Percentiles rank a stretch among this genome's conserved stretches.
phyloP scores from a whole-genome alignment of 2,113 vertebrate genomes.

The Condylura cristata region DNA sequence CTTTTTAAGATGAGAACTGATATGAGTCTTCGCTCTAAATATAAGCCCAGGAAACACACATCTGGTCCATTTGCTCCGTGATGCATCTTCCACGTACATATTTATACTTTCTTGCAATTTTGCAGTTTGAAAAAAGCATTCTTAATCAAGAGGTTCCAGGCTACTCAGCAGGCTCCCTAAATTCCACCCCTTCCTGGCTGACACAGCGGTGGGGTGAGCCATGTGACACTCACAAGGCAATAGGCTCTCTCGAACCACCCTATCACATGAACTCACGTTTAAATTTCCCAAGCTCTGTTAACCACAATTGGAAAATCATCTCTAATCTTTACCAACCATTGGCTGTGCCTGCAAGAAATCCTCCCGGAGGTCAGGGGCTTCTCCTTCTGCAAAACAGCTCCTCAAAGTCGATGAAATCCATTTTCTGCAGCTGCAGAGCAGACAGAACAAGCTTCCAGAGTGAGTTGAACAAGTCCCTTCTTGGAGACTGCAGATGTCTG shows the following conservation, averaged over 20 bases:
- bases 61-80: not conserved
- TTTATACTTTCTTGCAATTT: not conserved
- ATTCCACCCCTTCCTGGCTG: not conserved
- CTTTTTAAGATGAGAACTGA: not conserved
- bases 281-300: not conserved
- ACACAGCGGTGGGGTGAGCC: rapidly evolving
- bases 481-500: not conserved
- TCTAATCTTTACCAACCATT: not conserved
- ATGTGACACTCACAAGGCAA: not conserved
- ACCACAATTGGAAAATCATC: not conserved
- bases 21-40: not conserved
- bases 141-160: not conserved
- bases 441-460: not conserved
- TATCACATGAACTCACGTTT: not conserved
- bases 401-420: too few relatives aligned
- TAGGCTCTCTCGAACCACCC: not conserved
- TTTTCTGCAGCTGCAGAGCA: not conserved
- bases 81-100: not conserved
- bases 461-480: not conserved
- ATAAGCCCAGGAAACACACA: not conserved
- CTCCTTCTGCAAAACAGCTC: not conserved
- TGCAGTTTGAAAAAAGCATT: not conserved
- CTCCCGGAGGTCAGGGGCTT: not conserved
- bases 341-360: not conserved
- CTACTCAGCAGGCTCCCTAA: not conserved